Base-by-base conservation (phyloP, 2,888 invertebrate genomes). In the Allacma fusca region DNA sequence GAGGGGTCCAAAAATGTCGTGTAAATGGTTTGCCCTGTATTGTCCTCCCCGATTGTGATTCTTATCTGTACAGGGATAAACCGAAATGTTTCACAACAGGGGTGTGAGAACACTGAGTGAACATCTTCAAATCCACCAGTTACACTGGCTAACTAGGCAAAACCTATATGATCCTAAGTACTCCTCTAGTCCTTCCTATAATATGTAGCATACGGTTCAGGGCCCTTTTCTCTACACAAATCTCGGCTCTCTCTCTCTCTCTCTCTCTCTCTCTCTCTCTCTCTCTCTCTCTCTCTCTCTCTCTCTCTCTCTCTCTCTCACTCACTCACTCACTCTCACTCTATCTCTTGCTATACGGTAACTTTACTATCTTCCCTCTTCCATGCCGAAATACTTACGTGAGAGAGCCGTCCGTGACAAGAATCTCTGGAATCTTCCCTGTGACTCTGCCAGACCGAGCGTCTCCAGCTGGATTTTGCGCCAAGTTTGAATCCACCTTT, bases 61-160 rank as follows among this genome's bases (percentile, higher is more conserved):
- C 79, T 80, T 81, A 81, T 81, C 81, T 78, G 50, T 68, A 67
- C 67, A 75, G 44, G 77, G 72, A 77, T 77, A 78, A 78, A 79
- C 81, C 78, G 76, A 81, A 79, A 80, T 78, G 78, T 79, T 79
- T 82, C 80, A 79, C 81, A 76, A 72, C 80, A 77, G 79, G 80
- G 80, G 82, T 82, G 82, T 82, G 82, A 82, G 82, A 81, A 81
- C 80, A 65, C 50, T 44, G 70, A 72, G 68, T 68, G 68, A 72
- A 72, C 50, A 62, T 57, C 72, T 50, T 50, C 44, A 44, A 70
- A 70, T 72, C 59, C 59, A 72, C 29, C 59, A 62, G 62, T 23
- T 23, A 62, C 62, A 62, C 62, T n/a, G 21, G 26, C 62, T 50
- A 50, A 50, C 50, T 50, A 50, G 50, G 50, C 50, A 50, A 50